These are phyloP conservation scores for Mesorhabditis spiculigera DNA, from an alignment of 2,888 invertebrate species.

Conservation along the genomic window DNA sequence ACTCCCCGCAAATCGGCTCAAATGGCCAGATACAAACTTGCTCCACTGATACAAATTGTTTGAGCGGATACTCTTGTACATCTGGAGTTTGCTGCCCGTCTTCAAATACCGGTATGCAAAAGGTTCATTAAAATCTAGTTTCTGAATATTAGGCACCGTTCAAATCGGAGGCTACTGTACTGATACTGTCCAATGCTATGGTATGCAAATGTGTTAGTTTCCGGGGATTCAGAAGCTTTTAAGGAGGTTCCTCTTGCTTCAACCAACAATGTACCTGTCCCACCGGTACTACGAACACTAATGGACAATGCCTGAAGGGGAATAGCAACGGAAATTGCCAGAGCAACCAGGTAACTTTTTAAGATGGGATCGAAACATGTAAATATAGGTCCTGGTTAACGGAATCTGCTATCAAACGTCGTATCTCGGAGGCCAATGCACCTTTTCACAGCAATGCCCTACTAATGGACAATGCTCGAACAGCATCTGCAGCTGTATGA, in stretches of 20 bases:
- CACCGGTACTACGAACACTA: not conserved
- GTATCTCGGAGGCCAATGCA: not conserved
- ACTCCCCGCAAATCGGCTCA: not conserved
- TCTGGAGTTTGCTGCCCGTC: not conserved
- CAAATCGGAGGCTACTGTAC: conserved; percentile 1
- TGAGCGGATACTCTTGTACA: not conserved
- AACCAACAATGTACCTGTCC: not conserved
- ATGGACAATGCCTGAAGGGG: not conserved
- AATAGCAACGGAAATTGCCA: not conserved
- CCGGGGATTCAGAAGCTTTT: not conserved
- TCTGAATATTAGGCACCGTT: too few relatives aligned
- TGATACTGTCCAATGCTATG: not conserved
- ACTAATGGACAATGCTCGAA: conserved; percentile 2
- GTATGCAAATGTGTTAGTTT: not conserved
- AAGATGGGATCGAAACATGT: not conserved
- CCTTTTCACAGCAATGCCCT: conserved; percentile 14
- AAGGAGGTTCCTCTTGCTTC: conserved; percentile 3
- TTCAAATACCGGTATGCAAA: not conserved
- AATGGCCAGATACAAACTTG: not conserved
- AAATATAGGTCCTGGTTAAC: not conserved
- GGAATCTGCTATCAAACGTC: not conserved
- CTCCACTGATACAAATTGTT: not conserved
- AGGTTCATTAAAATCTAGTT: too few relatives aligned
- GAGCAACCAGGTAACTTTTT: not conserved
- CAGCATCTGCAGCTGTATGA: conserved; percentile 3